These are phyloP conservation scores for Heliocidaris tuberculata DNA, from an alignment of 35 echinoderm and acorn worm species.

Conservation along the genomic window DNA sequence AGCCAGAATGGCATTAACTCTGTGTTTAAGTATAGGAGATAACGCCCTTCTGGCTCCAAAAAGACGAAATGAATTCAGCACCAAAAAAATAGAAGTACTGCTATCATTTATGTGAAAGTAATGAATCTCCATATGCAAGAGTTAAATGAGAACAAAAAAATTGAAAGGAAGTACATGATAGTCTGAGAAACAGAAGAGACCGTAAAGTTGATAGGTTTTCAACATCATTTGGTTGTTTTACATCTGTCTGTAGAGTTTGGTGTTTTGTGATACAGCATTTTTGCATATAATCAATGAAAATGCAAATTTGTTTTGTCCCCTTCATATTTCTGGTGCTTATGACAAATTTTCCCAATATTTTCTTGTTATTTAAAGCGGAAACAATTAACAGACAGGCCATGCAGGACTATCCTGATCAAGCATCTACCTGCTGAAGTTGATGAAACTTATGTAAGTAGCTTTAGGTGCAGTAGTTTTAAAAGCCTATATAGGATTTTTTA, in stretches of 20 bases:
- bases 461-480: background rate
- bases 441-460: conserved; percentile 32
- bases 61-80: background rate
- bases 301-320: too few species aligned
- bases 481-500: background rate
- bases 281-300: background rate
- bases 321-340: too few species aligned
- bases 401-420: conserved; percentile 45
- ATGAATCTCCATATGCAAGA: too few species aligned
- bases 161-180: too few species aligned
- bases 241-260: background rate
- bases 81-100: too few species aligned
- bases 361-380: background rate
- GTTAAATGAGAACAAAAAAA: too few species aligned
- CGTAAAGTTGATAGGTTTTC: background rate
- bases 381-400: background rate
- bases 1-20: too few species aligned
- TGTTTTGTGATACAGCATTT: background rate
- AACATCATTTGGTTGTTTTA: background rate
- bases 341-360: background rate
- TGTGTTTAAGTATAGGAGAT: too few species aligned
- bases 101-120: too few species aligned
- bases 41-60: too few species aligned
- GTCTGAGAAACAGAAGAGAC: background rate
- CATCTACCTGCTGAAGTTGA: conserved; percentile 46